These are phyloP conservation scores for Acinonyx jubatus DNA, from an alignment of 2,113 vertebrate species.

Conservation along the genomic window DNA sequence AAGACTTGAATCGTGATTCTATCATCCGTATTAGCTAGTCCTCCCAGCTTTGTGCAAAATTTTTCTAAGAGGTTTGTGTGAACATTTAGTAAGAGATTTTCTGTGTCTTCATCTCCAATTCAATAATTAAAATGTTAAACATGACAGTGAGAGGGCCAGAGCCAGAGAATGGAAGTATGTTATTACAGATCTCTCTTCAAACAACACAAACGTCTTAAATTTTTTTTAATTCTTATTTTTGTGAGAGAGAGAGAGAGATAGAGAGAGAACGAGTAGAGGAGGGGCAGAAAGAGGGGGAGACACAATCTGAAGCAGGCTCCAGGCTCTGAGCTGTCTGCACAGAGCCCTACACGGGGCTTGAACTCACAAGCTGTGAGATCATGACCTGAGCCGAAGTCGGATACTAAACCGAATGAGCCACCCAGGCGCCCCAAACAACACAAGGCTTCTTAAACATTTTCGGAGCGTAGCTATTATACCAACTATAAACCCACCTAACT, in stretches of 20 bases:
- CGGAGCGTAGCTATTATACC: not conserved
- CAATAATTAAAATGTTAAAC: constrained; percentile 37
- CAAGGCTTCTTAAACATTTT: not conserved
- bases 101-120: constrained; percentile 7
- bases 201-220: not conserved
- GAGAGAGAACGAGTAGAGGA: too few species aligned
- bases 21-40: not conserved
- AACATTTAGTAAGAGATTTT: constrained; percentile 28
- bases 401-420: too few species aligned
- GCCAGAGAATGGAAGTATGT: not conserved
- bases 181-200: not conserved
- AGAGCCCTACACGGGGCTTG: too few species aligned
- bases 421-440: too few species aligned
- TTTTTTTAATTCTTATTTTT: too few species aligned
- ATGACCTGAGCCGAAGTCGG: too few species aligned
- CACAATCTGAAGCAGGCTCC: too few species aligned
- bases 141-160: not conserved
- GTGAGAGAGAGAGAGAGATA: too few species aligned
- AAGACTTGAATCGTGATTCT: not conserved
- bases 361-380: too few species aligned
- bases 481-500: not conserved
- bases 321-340: too few species aligned
- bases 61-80: not conserved
- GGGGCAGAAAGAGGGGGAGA: too few species aligned
- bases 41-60: constrained; percentile 21